A percentile compares a stretch with the other conserved stretches of the same genome.
These are phyloP conservation scores for Rhinatrema bivittatum DNA, from an alignment of 2,797 vertebrate species.

Conservation along the genomic window DNA sequence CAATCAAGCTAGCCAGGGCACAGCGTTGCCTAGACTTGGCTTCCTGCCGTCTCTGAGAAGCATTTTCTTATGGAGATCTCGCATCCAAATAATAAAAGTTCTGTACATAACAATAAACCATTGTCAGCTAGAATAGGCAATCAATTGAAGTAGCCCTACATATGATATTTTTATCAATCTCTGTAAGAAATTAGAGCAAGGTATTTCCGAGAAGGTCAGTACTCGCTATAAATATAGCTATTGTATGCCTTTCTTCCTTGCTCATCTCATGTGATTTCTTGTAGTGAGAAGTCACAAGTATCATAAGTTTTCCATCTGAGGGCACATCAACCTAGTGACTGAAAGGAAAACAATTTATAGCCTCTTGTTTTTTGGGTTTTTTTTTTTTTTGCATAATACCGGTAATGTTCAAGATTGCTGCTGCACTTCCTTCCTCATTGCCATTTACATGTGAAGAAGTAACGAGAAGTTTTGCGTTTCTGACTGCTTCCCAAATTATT, in stretches of 20 bases:
- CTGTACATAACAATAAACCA: constrained; percentile 43
- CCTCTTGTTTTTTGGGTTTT: constrained; percentile 15
- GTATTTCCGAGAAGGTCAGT: constrained; percentile 81
- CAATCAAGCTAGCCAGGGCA: too few relatives aligned
- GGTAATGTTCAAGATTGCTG: constrained; percentile 57
- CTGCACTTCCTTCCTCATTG: constrained; percentile 72
- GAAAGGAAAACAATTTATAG: constrained; percentile 51
- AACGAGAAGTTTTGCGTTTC: constrained; percentile 56
- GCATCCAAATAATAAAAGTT: constrained; percentile 44
- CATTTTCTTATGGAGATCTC: constrained; percentile 42
- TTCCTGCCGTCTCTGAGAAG: constrained; percentile 41
- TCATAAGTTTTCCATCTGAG: constrained; percentile 75
- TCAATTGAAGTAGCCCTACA: constrained; percentile 49
- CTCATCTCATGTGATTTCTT: constrained; percentile 82
- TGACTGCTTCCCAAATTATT: constrained; percentile 47
- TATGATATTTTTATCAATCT: constrained; percentile 66
- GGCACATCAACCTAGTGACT: constrained; percentile 53
- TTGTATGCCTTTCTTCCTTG: constrained; percentile 69
- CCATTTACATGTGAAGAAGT: constrained; percentile 51
- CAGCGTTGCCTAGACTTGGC: too few relatives aligned
- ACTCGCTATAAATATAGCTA: constrained; percentile 65
- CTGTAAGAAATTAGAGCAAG: constrained; percentile 75
- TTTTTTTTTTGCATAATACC: constrained; percentile 55
- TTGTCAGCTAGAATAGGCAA: constrained; percentile 47
- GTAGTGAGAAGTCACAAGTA: constrained; percentile 75